phyloP scores from a whole-genome alignment of 2,113 vertebrate genomes.

The Thryonomys swinderianus region DNA sequence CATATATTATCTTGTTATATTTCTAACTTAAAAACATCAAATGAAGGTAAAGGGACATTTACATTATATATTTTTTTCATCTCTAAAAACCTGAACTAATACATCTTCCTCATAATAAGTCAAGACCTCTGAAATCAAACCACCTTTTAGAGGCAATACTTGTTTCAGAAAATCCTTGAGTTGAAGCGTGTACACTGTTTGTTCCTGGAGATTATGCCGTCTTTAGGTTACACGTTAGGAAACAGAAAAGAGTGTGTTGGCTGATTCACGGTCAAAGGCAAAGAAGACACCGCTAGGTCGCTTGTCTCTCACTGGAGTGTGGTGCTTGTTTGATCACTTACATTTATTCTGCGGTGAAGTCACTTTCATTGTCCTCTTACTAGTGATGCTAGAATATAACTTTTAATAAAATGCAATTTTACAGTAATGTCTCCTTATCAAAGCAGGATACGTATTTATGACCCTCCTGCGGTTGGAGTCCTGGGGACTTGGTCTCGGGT shows the following conservation, averaged over 20 bases:
- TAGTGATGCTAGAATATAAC: background rate
- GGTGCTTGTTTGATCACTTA: background rate
- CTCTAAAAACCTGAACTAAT: background rate
- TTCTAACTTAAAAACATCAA: background rate
- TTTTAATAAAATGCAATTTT: conserved; percentile 15
- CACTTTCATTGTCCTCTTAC: background rate
- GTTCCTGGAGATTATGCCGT: background rate
- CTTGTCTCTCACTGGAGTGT: background rate
- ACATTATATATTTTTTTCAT: background rate
- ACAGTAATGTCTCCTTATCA: background rate
- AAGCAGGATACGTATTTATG: background rate
- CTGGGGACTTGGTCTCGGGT: background rate
- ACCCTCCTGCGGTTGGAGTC: background rate
- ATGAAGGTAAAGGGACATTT: background rate
- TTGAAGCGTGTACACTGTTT: background rate
- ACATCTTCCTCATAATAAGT: background rate
- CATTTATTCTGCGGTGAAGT: conserved; percentile 21
- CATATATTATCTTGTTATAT: background rate
- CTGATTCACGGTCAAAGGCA: background rate
- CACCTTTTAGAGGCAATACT: background rate
- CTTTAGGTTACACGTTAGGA: background rate
- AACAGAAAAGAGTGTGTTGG: background rate
- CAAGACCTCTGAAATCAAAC: background rate
- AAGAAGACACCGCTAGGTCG: background rate
- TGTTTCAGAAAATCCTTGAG: background rate